These are phyloP conservation scores for Xiphophorus birchmanni DNA, from an alignment of 2,797 vertebrate genomes.

Conservation along the genomic window DNA sequence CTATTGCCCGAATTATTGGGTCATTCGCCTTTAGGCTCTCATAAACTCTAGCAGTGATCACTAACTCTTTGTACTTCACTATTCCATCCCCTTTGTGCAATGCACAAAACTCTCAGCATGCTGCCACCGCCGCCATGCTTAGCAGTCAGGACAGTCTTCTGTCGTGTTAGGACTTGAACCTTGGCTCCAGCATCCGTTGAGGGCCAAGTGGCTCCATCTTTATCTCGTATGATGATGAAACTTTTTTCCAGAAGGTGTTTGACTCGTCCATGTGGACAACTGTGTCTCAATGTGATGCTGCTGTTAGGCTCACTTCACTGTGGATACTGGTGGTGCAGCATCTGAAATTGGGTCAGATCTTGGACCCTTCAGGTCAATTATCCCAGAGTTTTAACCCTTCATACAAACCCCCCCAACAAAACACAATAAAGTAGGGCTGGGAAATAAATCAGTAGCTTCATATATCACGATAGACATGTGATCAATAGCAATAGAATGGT, in stretches of 20 bases:
- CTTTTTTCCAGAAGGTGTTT: background rate
- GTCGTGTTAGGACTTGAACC: background rate
- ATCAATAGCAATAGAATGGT: no score
- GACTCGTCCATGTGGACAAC: background rate
- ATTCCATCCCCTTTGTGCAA: background rate
- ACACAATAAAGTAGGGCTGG: background rate
- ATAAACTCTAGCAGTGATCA: background rate
- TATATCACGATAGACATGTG: no score
- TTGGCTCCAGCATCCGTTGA: background rate
- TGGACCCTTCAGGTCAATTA: background rate
- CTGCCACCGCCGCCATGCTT: background rate
- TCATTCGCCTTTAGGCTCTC: background rate
- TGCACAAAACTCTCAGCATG: background rate
- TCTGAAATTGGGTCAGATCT: background rate
- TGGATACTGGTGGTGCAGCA: background rate
- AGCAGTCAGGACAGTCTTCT: background rate
- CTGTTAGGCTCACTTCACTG: background rate
- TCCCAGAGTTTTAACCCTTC: background rate
- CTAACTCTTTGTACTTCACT: background rate
- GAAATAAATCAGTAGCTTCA: no score
- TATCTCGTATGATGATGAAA: background rate
- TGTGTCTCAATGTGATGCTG: background rate
- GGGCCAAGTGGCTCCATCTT: background rate
- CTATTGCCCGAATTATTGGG: background rate
- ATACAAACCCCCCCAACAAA: background rate